phyloP scores from a whole-genome alignment of 2,113 vertebrate species.

The Sorex araneus region DNA sequence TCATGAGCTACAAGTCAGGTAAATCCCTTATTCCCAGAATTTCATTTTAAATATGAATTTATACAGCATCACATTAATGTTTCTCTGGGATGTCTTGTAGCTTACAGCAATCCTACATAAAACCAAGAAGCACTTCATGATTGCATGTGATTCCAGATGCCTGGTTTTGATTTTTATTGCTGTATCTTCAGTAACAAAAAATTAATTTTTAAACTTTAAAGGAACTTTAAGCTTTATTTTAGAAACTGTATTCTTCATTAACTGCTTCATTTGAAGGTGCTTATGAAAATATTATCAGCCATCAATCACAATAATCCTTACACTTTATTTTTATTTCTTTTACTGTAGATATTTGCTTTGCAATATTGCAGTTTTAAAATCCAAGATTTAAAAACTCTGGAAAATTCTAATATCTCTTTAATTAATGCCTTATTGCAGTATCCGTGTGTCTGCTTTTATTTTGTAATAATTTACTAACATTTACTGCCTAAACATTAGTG shows the following conservation, averaged over 20 bases:
- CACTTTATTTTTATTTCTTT: conserved; percentile 7
- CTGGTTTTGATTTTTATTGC: conserved; percentile 12
- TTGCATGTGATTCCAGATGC: conserved; percentile 13
- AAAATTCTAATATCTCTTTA: not conserved
- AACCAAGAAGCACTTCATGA: not conserved
- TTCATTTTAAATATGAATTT: not conserved
- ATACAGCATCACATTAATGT: not conserved
- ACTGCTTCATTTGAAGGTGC: conserved; percentile 31
- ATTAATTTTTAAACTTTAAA: not conserved
- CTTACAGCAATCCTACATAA: not conserved
- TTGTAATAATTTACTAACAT: not conserved
- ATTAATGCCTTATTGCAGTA: not conserved
- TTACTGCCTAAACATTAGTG: not conserved
- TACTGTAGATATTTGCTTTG: not conserved
- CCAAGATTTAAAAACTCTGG: not conserved
- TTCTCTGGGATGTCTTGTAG: not conserved
- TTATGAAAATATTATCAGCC: not conserved
- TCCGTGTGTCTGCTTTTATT: not conserved
- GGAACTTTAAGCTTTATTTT: no score
- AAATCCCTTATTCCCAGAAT: not conserved
- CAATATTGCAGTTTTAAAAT: not conserved
- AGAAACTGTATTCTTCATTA: not conserved
- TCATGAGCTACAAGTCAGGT: no score
- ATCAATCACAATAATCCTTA: not conserved
- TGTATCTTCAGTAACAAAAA: not conserved